Evolutionary conservation across 2,888 invertebrate genomes (phyloP).

Genomic region (Hirtodrosophila duncani): DNA sequence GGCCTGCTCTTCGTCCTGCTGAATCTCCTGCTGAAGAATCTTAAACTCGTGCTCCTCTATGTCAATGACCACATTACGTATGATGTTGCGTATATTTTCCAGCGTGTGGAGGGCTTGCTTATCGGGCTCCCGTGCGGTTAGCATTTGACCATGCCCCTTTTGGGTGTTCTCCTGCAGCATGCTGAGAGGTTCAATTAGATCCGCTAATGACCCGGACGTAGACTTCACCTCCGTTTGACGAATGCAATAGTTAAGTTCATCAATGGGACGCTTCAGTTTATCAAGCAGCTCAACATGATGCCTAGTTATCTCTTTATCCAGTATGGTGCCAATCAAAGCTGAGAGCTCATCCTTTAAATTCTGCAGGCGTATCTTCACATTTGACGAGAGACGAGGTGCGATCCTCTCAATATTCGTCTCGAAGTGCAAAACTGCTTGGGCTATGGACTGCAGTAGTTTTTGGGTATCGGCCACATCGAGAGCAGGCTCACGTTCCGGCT

Average conservation of each 20-base stretch:
- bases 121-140: constrained; percentile 56
- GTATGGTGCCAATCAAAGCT: constrained; percentile 80
- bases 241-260: constrained; percentile 79
- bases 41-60: constrained; percentile 76
- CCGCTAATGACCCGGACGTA: constrained; percentile 75
- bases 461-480: constrained; percentile 77
- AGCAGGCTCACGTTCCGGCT: constrained; percentile 49
- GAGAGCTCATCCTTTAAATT: constrained; percentile 80
- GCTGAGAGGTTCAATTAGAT: constrained; percentile 76
- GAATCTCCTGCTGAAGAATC: constrained; percentile 72
- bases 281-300: constrained; percentile 79
- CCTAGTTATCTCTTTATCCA: constrained; percentile 78
- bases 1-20: constrained; percentile 67
- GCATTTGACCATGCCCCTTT: constrained; percentile 69
- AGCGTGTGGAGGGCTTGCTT: constrained; percentile 65
- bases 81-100: constrained; percentile 67
- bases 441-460: constrained; percentile 77
- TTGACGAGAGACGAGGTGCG: constrained; percentile 57
- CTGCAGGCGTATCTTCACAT: constrained; percentile 71
- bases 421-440: constrained; percentile 77
- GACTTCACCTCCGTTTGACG: constrained; percentile 78
- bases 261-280: constrained; percentile 79
- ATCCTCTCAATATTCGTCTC: constrained; percentile 77
- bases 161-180: constrained; percentile 74
- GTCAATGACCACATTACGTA: constrained; percentile 71